These are phyloP conservation scores for Globodera rostochiensis DNA, from an alignment of 1,140 invertebrate species.

Conservation along the genomic window DNA sequence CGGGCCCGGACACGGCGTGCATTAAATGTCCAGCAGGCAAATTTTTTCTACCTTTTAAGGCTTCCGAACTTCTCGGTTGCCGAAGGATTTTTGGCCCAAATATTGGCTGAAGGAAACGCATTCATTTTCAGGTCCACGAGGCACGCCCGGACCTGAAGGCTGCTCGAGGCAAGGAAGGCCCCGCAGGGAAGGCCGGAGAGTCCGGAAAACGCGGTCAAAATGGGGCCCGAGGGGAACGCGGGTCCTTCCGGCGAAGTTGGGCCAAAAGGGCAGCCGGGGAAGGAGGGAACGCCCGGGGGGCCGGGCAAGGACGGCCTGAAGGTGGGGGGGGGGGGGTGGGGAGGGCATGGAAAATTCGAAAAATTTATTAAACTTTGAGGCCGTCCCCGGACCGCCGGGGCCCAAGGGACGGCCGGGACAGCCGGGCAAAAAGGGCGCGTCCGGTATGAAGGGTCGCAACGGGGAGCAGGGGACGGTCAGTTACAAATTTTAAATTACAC, in stretches of 20 bases:
- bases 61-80: too few species aligned
- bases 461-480: constrained; percentile 13
- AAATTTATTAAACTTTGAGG: constrained; percentile 8
- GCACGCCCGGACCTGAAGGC: constrained; percentile 1
- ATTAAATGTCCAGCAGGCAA: constrained; percentile 26
- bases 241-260: constrained; percentile 24
- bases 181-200: neutral
- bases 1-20: constrained; percentile 22
- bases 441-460: constrained; percentile 23
- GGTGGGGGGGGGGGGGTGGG: neutral
- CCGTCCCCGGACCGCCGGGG: constrained; percentile 8
- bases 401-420: constrained; percentile 29
- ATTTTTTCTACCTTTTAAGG: neutral
- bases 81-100: too few species aligned
- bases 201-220: constrained; percentile 23
- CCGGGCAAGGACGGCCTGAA: neutral
- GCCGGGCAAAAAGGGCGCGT: constrained; percentile 21
- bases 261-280: constrained; percentile 27
- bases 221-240: constrained; percentile 12
- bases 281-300: constrained; percentile 11
- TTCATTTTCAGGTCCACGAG: constrained; percentile 5
- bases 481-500: neutral
- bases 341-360: neutral
- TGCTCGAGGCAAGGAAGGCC: neutral
- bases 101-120: neutral